Evolutionary conservation across 2,113 vertebrate genomes (phyloP).

Genomic region (Narcine bancroftii): DNA sequence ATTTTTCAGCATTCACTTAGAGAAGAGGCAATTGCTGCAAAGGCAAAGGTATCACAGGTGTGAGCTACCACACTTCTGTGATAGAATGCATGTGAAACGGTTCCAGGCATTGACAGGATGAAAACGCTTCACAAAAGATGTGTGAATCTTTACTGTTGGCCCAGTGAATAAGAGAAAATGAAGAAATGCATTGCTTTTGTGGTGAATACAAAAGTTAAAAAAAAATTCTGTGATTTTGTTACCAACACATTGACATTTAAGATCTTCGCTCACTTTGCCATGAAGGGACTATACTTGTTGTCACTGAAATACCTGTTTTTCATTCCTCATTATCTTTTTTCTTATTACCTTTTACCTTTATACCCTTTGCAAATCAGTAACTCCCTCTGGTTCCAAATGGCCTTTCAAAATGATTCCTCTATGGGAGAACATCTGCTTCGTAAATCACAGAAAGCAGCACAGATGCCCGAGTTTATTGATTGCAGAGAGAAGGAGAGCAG

Average conservation of each 20-base stretch:
- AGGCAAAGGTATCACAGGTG: not conserved
- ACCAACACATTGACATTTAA: not conserved
- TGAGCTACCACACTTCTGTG: not conserved
- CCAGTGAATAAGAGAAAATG: not conserved
- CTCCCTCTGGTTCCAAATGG: not conserved
- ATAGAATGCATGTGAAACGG: not conserved
- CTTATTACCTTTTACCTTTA: not conserved
- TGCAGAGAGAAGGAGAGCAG: not conserved
- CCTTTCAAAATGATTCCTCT: not conserved
- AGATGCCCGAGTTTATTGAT: not conserved
- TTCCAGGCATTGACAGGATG: not conserved
- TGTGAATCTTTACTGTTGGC: not conserved
- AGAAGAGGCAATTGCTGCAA: not conserved
- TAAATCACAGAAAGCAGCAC: not conserved
- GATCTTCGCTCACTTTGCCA: not conserved
- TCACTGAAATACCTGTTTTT: not conserved
- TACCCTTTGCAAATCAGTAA: not conserved
- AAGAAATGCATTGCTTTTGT: not conserved
- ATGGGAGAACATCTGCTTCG: conserved; percentile 5
- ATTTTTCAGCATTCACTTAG: not conserved
- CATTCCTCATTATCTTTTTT: not conserved
- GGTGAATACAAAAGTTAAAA: not conserved
- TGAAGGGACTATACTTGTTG: not conserved
- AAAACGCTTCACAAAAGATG: not conserved
- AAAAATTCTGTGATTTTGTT: no score